phyloP scores from a whole-genome alignment of 2,113 vertebrate genomes.

The Papio anubis region DNA sequence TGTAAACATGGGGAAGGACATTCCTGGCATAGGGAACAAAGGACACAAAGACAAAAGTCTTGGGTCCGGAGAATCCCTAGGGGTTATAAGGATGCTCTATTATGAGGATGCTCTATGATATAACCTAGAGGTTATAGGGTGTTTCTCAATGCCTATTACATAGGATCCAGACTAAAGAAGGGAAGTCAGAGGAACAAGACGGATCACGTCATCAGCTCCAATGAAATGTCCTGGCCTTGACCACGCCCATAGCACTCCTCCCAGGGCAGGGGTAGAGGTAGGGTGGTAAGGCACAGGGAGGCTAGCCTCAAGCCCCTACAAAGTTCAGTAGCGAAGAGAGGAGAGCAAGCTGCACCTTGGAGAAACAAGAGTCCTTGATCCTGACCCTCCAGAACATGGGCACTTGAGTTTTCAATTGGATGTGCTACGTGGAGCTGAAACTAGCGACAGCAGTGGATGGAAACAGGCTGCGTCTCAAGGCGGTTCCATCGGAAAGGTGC shows the following conservation, averaged over 20 bases:
- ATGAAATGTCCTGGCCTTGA: background rate
- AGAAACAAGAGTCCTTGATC: background rate
- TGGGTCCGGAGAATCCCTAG: background rate
- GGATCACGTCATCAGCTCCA: background rate
- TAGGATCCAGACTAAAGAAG: background rate
- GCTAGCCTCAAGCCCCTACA: accelerated
- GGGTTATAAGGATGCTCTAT: background rate
- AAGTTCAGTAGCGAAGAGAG: background rate
- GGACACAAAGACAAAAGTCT: background rate
- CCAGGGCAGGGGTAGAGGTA: no score
- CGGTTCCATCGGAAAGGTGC: accelerated
- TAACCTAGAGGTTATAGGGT: no score
- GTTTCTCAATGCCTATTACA: no score
- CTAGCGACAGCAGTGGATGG: accelerated
- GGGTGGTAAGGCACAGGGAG: no score
- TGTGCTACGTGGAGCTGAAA: accelerated
- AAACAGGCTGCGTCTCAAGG: background rate
- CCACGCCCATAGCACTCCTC: background rate
- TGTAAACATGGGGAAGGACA: background rate
- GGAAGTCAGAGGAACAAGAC: background rate
- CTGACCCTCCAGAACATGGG: background rate
- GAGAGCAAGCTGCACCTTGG: background rate
- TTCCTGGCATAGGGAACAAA: no score
- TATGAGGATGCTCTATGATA: no score
- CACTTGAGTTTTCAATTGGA: no score